Evolutionary conservation across 64 coral and sea anemone genomes (phyloP).

Genomic region (Hydrozoanthus tunicans): DNA sequence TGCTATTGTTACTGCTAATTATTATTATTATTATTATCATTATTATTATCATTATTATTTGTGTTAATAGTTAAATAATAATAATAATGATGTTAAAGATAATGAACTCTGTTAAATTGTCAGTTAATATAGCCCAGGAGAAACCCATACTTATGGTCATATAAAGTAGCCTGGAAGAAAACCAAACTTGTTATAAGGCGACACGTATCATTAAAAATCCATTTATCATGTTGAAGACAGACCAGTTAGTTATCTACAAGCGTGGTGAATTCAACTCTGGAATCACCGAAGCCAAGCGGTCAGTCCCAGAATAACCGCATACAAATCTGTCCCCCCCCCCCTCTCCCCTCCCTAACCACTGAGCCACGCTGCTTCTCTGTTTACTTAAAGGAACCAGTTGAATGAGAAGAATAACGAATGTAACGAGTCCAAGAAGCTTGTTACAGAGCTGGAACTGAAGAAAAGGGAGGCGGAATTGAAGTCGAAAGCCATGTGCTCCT

Average conservation of each 20-base stretch:
- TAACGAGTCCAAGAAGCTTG: slow-evolving; percentile 16
- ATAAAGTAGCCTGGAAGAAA: too few relatives aligned
- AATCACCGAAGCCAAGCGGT: too few relatives aligned
- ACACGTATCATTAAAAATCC: neutral
- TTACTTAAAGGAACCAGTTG: slow-evolving; percentile 2
- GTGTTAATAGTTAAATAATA: too few relatives aligned
- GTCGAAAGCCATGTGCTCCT: neutral
- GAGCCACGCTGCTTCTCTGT: neutral
- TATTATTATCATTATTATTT: neutral
- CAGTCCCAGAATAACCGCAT: neutral
- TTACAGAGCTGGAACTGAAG: slow-evolving; percentile 1
- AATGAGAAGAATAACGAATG: slow-evolving; percentile 21
- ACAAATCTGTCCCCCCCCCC: neutral
- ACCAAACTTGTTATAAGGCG: neutral
- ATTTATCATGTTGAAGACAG: too few relatives aligned
- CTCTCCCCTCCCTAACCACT: neutral
- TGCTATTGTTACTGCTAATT: neutral
- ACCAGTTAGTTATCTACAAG: too few relatives aligned
- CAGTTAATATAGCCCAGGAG: too few relatives aligned
- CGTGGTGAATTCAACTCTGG: too few relatives aligned
- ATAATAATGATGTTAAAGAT: too few relatives aligned
- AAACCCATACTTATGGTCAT: too few relatives aligned
- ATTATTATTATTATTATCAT: too few relatives aligned
- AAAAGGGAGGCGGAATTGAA: neutral
- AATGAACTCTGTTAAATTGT: too few relatives aligned